phyloP scores from a whole-genome alignment of 2,888 invertebrate genomes.

The Apodemia zela region DNA sequence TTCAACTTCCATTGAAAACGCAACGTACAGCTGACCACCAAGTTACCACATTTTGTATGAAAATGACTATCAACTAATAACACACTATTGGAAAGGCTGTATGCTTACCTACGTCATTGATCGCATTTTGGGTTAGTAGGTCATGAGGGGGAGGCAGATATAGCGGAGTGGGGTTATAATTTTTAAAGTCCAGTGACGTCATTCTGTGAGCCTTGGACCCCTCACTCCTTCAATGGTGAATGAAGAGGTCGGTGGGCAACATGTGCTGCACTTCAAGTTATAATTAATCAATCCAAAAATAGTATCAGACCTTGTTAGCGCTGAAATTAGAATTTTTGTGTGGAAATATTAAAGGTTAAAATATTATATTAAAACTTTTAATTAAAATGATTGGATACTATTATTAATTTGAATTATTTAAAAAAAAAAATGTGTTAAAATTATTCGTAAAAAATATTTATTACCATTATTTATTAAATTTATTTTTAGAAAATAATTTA shows the following conservation, averaged over 20 bases:
- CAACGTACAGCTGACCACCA: constrained; percentile 41
- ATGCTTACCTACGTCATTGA: constrained; percentile 66
- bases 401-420: too few species aligned
- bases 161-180: constrained; percentile 51
- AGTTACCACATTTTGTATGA: constrained; percentile 31
- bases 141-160: constrained; percentile 69
- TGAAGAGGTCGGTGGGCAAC: constrained; percentile 60
- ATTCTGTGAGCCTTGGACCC: constrained; percentile 42
- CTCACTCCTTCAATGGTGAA: constrained; percentile 64
- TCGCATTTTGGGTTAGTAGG: constrained; percentile 73
- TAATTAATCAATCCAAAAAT: constrained; percentile 17
- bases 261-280: constrained; percentile 22
- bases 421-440: too few species aligned
- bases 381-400: too few species aligned
- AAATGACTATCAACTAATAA: constrained; percentile 26
- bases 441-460: too few species aligned
- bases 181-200: constrained; percentile 72
- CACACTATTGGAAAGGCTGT: constrained; percentile 46
- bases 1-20: constrained; percentile 63
- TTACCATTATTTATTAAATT: too few species aligned
- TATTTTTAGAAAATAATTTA: too few species aligned
- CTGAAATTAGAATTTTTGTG: background rate
- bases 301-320: background rate
- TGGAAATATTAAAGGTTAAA: background rate
- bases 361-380: too few species aligned